Conservation (phyloP, 2,888 invertebrate genomes). For the Eudemis profundana region DNA sequence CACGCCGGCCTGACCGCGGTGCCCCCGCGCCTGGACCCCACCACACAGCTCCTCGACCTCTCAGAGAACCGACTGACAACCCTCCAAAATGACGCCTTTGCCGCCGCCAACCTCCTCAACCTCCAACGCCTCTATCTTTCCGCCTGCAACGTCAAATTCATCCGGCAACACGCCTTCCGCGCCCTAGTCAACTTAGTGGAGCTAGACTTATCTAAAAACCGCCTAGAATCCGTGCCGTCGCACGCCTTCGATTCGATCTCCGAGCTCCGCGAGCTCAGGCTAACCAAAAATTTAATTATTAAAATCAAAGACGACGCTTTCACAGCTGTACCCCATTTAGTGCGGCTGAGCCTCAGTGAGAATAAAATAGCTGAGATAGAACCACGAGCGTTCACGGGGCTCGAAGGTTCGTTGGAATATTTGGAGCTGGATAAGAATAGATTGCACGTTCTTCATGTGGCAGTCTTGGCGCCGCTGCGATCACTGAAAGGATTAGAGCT, state of each 20-base stretch:
- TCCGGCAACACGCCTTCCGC: constrained; percentile 90
- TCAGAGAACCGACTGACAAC: constrained; percentile 89
- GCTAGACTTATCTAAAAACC: constrained; percentile 91
- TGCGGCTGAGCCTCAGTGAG: constrained; percentile 89
- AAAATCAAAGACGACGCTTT: constrained; percentile 90
- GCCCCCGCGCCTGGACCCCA: constrained; percentile 90
- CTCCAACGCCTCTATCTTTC: constrained; percentile 92
- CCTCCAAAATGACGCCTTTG: constrained; percentile 90
- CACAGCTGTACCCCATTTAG: constrained; percentile 87
- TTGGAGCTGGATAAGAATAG: constrained; percentile 91
- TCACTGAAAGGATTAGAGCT: constrained; percentile 91
- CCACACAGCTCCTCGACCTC: constrained; percentile 92
- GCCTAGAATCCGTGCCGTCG: constrained; percentile 88
- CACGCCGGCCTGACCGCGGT: constrained; percentile 90
- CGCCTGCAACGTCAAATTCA: constrained; percentile 88
- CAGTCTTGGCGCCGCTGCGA: constrained; percentile 88
- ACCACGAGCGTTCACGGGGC: constrained; percentile 88
- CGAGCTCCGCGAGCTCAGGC: constrained; percentile 90
- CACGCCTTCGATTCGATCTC: constrained; percentile 90
- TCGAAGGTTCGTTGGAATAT: constrained; percentile 90
- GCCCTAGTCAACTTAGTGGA: constrained; percentile 93
- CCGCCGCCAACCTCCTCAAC: constrained; percentile 90
- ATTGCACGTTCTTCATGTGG: constrained; percentile 87
- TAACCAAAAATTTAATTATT: constrained; percentile 91
- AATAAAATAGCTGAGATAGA: constrained; percentile 90